Evolutionary conservation across 2,113 vertebrate genomes (phyloP).

Genomic region (Lota lota): DNA sequence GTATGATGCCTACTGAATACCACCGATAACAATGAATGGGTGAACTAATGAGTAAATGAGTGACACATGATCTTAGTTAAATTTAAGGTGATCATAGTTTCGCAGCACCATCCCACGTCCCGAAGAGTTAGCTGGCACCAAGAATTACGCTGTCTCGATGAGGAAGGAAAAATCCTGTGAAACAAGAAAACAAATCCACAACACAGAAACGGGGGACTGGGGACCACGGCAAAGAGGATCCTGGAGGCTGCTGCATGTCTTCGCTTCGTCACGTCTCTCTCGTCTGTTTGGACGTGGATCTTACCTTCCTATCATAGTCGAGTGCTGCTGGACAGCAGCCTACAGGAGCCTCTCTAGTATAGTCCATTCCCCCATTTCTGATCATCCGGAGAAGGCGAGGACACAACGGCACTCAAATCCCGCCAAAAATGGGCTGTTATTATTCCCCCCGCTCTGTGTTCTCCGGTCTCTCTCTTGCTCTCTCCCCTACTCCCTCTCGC

Average conservation of each 20-base stretch:
- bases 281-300: conserved; percentile 51
- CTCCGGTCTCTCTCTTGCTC: not conserved
- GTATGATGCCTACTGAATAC: conserved; percentile 21
- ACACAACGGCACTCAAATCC: conserved; percentile 74
- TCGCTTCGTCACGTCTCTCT: conserved; percentile 33
- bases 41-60: conserved; percentile 36
- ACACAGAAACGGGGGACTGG: conserved; percentile 71
- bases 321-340: conserved; percentile 99
- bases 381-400: conserved; percentile 90
- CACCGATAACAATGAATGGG: conserved; percentile 43
- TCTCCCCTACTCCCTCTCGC: conserved; percentile 27
- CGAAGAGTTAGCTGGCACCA: conserved; percentile 37
- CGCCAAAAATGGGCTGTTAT: conserved; percentile 48
- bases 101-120: conserved; percentile 48
- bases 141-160: conserved; percentile 37
- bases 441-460: not conserved
- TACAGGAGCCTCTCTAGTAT: conserved; percentile 99
- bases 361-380: conserved; percentile 99
- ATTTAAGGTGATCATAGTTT: conserved; percentile 35
- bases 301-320: conserved; percentile 99
- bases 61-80: conserved; percentile 21
- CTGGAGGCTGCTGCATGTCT: conserved; percentile 72
- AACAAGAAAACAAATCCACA: conserved; percentile 59
- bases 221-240: conserved; percentile 73
- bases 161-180: conserved; percentile 37